Conservation (phyloP, 2,113 vertebrate genomes). For the Scartelaos histophorus region DNA sequence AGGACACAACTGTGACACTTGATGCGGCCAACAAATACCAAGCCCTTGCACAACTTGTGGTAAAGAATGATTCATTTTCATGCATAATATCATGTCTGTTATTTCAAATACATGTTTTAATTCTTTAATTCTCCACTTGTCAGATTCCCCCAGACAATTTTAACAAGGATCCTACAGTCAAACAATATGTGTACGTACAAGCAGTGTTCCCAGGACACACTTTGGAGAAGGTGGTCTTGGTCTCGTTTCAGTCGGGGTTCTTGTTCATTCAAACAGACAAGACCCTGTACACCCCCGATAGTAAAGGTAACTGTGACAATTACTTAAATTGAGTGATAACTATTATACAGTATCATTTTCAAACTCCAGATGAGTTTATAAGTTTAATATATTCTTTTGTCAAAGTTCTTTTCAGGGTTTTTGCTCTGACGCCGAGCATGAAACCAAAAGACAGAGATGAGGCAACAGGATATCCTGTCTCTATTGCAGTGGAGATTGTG, state of each 20-base stretch:
- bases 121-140: not conserved
- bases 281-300: slow-evolving; percentile 71
- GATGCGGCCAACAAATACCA: slow-evolving; percentile 35
- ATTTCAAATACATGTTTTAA: too few relatives aligned
- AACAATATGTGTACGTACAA: slow-evolving; percentile 69
- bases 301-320: slow-evolving; percentile 42
- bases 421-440: slow-evolving; percentile 63
- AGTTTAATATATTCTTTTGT: not conserved
- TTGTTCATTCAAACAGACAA: slow-evolving; percentile 78
- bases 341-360: not conserved
- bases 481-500: slow-evolving; percentile 66
- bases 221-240: slow-evolving; percentile 69
- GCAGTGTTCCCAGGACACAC: slow-evolving; percentile 48
- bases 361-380: not conserved
- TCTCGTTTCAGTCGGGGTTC: slow-evolving; percentile 73
- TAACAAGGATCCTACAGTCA: slow-evolving; percentile 33
- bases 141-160: slow-evolving; percentile 56
- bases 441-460: slow-evolving; percentile 44
- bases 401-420: slow-evolving; percentile 73
- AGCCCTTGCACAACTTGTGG: slow-evolving; percentile 65
- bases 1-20: slow-evolving; percentile 36
- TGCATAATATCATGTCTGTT: not conserved
- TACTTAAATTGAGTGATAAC: not conserved
- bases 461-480: not conserved
- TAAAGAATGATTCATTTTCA: slow-evolving; percentile 10